Evolutionary conservation across 2,113 vertebrate species (phyloP), one percentile per base, ranked within the genome.

Genomic region (Malurus melanocephalus): DNA sequence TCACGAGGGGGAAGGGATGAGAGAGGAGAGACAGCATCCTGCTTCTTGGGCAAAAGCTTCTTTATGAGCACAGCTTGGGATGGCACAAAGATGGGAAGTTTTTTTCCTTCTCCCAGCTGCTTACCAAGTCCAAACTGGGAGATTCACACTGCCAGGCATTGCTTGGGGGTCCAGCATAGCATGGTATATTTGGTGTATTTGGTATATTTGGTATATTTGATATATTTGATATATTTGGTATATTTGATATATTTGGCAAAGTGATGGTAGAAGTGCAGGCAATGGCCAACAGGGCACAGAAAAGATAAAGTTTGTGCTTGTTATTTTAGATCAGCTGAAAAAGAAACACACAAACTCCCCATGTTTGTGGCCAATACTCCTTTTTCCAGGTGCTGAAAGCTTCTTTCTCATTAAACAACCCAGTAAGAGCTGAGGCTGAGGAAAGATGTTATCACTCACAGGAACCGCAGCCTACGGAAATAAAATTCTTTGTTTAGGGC

Each of bases 401-500:
- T 64, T 72, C 69, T 84, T 93, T 87, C 80, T 85, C 57, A 57
- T 94, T 93, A 89, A 93, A 65, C 1, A 38, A 35, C 16, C 19
- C 66, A 56, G n/a, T 78, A 84, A 60, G 19, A 88, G 53, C 84
- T 65, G 77, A 67, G 73, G 22, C 61, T 72, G 77, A 18, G 46
- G 46, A 46, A 88, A 88, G 84, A 87, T 95, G 49, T 9, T 90
- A 49, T 85, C 77, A 86, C 13, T 42, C 53, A 33, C 59, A 38
- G 0, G 1, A 93, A 42, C 65, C 6, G 11, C 42, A 88, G 74
- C 42, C 59, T 53, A 53, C 85, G 77, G 87, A 95, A 88, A 93
- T 88, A 95, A 88, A 30, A 77, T 79, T 92, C 80, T 93, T 94
- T 88, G 66, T 86, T 93, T 84, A 88, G 69, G 51, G 32, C 20